Evolutionary conservation across 1,140 invertebrate genomes (phyloP).

Genomic region (Drosophila navojoa): DNA sequence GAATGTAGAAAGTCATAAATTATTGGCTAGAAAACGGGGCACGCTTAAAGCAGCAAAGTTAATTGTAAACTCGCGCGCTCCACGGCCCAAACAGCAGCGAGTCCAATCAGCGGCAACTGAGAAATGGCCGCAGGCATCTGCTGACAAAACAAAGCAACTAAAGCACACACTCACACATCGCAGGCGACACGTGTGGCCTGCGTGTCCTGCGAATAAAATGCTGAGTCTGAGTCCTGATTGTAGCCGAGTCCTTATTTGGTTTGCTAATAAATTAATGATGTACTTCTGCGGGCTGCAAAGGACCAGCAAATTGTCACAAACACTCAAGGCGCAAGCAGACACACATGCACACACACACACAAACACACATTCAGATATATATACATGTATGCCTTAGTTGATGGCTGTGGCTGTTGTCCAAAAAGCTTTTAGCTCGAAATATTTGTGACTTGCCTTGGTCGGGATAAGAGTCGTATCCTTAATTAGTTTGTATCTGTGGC

Average conservation of each 20-base stretch:
- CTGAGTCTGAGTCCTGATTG: conserved; percentile 52
- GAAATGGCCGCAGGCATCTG: conserved; percentile 31
- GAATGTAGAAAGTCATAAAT: conserved; percentile 79
- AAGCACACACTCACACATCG: conserved; percentile 9
- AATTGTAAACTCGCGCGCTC: conserved; percentile 36
- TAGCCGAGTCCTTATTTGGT: conserved; percentile 64
- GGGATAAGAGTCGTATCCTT: conserved; percentile 22
- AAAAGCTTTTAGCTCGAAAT: conserved; percentile 21
- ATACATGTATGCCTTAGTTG: neutral
- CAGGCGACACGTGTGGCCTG: conserved; percentile 37
- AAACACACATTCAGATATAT: neutral
- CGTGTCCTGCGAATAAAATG: conserved; percentile 42
- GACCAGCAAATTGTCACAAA: conserved; percentile 66
- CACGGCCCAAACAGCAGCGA: too few species aligned
- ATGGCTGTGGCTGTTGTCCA: conserved; percentile 4
- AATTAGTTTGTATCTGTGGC: conserved; percentile 41
- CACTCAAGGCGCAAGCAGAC: conserved; percentile 44
- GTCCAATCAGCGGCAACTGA: conserved; percentile 31
- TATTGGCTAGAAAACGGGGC: conserved; percentile 40
- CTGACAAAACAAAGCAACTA: conserved; percentile 22
- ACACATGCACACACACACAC: conserved; percentile 9
- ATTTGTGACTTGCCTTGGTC: conserved; percentile 34
- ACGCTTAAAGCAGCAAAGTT: conserved; percentile 21
- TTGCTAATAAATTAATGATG: conserved; percentile 83
- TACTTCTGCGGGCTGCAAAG: conserved; percentile 58